Percentiles rank a stretch among this genome's conserved stretches.
phyloP scores from a whole-genome alignment of 2,113 vertebrate genomes.

The Myrmecophaga tridactyla region DNA sequence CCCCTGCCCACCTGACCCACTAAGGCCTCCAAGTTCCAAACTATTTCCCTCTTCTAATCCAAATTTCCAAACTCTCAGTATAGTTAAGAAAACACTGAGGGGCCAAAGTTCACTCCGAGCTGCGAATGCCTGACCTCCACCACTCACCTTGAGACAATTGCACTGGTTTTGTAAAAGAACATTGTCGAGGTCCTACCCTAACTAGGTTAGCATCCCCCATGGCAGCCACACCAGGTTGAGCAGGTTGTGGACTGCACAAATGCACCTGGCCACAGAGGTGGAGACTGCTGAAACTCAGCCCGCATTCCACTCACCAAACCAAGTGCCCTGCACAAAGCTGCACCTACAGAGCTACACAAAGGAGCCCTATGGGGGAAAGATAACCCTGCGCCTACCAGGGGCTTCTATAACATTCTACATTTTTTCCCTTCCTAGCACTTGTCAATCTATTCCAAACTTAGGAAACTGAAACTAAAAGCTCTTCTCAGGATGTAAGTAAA shows the following conservation, averaged over 20 bases:
- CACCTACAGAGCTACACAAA: background rate
- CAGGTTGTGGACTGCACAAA: background rate
- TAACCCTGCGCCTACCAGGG: background rate
- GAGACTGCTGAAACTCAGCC: background rate
- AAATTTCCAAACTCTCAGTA: background rate
- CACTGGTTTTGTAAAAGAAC: background rate
- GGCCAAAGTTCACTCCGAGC: background rate
- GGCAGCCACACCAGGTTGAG: background rate
- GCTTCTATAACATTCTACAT: background rate
- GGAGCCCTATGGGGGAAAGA: background rate
- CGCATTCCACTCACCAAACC: background rate
- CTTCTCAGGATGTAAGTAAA: background rate
- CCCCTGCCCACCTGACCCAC: background rate
- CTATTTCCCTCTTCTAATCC: background rate
- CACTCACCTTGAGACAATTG: background rate
- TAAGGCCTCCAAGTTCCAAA: background rate
- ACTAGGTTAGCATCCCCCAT: background rate
- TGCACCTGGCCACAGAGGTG: background rate
- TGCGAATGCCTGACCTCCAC: background rate
- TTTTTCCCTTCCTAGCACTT: background rate
- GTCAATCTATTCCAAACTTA: background rate
- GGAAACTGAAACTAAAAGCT: background rate
- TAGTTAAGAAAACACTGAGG: background rate
- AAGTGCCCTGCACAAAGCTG: background rate
- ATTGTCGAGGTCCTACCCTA: background rate